Evolutionary conservation across 2,113 vertebrate species (phyloP).

Genomic region (Corvus hawaiiensis): DNA sequence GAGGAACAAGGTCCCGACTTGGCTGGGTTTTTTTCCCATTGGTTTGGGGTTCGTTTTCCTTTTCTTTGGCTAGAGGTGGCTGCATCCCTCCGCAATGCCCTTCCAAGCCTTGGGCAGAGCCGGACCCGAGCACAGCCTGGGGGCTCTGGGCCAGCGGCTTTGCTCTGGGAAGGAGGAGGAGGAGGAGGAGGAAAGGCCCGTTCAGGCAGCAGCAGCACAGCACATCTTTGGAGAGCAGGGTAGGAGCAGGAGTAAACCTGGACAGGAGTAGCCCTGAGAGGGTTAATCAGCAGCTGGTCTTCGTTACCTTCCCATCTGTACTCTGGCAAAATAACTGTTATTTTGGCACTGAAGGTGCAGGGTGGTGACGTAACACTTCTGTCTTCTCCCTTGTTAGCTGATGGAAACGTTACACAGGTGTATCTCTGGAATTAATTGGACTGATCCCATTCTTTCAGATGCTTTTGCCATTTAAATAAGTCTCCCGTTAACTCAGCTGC

Average conservation of each 20-base stretch:
- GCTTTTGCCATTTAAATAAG: neutral
- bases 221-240: neutral
- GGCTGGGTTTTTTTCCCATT: no score
- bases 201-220: neutral
- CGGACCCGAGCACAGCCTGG: neutral
- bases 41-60: fast-evolving
- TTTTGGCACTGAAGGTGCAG: neutral
- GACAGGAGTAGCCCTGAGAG: neutral
- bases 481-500: neutral
- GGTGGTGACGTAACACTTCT: neutral
- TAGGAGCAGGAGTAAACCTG: neutral
- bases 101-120: neutral
- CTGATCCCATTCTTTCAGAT: neutral
- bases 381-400: neutral
- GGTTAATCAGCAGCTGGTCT: neutral
- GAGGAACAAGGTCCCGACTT: neutral
- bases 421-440: neutral
- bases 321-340: neutral
- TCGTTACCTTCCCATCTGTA: fast-evolving
- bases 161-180: neutral
- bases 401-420: neutral
- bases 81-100: neutral
- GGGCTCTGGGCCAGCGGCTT: neutral
- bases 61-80: no score
- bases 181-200: neutral